These are phyloP conservation scores for Drosophila sturtevanti DNA, from an alignment of 1,140 invertebrate genomes.

Conservation along the genomic window DNA sequence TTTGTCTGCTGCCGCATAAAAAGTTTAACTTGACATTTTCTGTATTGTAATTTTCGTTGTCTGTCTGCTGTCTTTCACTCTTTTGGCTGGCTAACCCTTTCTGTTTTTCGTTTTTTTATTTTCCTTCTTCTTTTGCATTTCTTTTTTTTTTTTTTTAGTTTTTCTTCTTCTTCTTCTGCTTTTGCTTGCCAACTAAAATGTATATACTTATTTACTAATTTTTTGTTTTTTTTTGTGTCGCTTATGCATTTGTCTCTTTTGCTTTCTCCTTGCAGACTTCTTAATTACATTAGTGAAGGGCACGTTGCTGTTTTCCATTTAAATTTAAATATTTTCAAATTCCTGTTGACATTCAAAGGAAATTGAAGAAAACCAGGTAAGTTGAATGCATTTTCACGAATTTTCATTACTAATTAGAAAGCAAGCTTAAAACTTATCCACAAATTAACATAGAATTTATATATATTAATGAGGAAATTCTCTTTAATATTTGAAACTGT, in stretches of 20 bases:
- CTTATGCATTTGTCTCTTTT: constrained; percentile 52
- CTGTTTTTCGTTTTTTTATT: too few species aligned
- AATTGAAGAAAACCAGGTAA: constrained; percentile 26
- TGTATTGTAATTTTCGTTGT: constrained; percentile 69
- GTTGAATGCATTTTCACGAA: background rate
- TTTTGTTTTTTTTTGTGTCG: constrained; percentile 31
- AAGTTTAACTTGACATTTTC: constrained; percentile 75
- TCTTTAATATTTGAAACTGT: too few species aligned
- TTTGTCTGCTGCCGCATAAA: constrained; percentile 66
- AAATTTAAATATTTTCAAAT: constrained; percentile 29
- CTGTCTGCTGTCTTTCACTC: background rate
- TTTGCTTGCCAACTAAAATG: constrained; percentile 18
- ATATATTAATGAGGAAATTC: too few species aligned
- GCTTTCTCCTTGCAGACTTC: constrained; percentile 66
- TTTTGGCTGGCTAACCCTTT: constrained; percentile 35
- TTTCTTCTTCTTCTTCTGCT: constrained; percentile 38
- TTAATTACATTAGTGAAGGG: constrained; percentile 72
- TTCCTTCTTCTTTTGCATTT: constrained; percentile 26
- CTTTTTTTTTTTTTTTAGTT: constrained; percentile 28
- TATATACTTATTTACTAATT: constrained; percentile 33
- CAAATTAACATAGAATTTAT: too few species aligned
- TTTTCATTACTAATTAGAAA: background rate
- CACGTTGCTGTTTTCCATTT: constrained; percentile 58
- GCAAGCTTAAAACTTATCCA: background rate
- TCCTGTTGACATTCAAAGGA: constrained; percentile 26